Evolutionary conservation across 2,888 invertebrate species (phyloP).

Genomic region (Oligia fasciuncula): DNA sequence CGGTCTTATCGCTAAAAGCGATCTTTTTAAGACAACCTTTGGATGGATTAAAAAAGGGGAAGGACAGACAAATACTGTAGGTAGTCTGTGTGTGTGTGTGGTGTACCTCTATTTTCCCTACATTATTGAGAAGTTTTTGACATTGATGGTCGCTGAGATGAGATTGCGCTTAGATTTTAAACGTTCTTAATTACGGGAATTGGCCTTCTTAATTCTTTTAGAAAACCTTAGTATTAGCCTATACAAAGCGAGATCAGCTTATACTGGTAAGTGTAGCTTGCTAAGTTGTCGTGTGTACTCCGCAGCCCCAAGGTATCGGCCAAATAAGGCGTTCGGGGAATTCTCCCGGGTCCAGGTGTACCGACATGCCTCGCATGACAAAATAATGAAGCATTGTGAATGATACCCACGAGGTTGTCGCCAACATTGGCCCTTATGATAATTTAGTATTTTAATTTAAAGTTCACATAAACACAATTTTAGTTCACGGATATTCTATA

Average conservation of each 20-base stretch:
- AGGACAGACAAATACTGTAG: too few species aligned
- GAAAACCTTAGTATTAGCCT: too few species aligned
- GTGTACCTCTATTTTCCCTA: too few species aligned
- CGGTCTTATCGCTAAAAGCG: too few species aligned
- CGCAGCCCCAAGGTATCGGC: slow-evolving; percentile 63
- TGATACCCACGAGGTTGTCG: slow-evolving; percentile 50
- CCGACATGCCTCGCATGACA: slow-evolving; percentile 66
- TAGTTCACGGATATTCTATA: not conserved
- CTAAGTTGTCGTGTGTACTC: slow-evolving; percentile 21
- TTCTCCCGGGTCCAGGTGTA: slow-evolving; percentile 63
- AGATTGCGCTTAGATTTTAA: too few species aligned
- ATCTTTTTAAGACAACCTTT: too few species aligned
- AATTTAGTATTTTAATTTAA: slow-evolving; percentile 30
- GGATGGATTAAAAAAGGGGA: too few species aligned
- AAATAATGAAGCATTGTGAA: slow-evolving; percentile 70
- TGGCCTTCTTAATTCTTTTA: too few species aligned
- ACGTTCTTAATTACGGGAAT: too few species aligned
- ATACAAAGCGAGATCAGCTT: not conserved
- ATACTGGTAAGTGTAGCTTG: not conserved
- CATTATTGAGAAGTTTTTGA: too few species aligned
- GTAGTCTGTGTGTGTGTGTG: too few species aligned
- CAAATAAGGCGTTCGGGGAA: slow-evolving; percentile 71
- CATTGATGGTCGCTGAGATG: too few species aligned
- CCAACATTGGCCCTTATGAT: slow-evolving; percentile 8
- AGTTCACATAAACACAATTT: not conserved